Conservation (phyloP, 2,113 vertebrate genomes). For the Gila orcuttii region DNA sequence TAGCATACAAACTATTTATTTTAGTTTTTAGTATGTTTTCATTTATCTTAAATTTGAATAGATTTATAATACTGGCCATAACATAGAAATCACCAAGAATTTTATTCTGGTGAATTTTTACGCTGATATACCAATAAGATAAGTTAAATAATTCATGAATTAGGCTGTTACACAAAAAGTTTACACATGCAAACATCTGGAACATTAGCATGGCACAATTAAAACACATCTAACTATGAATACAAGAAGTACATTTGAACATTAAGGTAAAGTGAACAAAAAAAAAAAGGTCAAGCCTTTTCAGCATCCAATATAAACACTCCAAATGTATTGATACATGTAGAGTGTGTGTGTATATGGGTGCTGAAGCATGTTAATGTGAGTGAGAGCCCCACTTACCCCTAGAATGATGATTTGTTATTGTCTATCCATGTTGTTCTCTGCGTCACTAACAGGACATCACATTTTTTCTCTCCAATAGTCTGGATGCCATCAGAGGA, state of each 20-base stretch:
- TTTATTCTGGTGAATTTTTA: neutral
- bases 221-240: neutral
- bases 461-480: conserved; percentile 47
- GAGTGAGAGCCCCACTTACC: conserved; percentile 49
- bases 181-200: neutral
- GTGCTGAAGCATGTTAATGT: neutral
- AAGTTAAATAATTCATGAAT: neutral
- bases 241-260: neutral
- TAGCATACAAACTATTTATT: neutral
- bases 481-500: conserved; percentile 61
- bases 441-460: conserved; percentile 49
- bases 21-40: neutral
- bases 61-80: neutral
- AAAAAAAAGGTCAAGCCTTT: neutral
- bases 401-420: conserved; percentile 47
- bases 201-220: neutral
- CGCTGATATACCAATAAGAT: neutral
- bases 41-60: too few relatives aligned
- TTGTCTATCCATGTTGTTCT: conserved; percentile 52
- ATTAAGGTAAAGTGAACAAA: neutral
- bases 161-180: neutral
- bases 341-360: neutral
- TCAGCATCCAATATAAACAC: neutral
- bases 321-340: neutral
- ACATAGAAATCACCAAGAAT: neutral